Percentiles rank a stretch among this genome's conserved stretches.
Conservation (phyloP, 2,797 vertebrate species). For the Chiloscyllium punctatum region DNA sequence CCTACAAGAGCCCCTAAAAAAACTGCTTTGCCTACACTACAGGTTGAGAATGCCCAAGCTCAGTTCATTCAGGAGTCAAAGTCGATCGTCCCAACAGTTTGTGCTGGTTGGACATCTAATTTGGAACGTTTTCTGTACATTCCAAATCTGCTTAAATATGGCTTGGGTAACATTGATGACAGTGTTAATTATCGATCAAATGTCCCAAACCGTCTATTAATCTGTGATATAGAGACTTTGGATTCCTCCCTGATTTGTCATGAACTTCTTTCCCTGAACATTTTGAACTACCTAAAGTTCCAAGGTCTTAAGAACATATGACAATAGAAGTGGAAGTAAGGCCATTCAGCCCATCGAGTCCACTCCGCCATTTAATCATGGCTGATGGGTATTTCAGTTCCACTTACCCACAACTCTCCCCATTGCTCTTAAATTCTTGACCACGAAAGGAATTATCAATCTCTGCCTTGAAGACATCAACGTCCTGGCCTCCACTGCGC, state of each 20-base stretch:
- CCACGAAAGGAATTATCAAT: too few relatives aligned
- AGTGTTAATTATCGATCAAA: conserved; percentile 2
- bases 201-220: not conserved
- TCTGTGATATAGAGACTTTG: not conserved
- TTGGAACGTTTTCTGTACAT: not conserved
- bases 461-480: too few relatives aligned
- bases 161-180: not conserved
- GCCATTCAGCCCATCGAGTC: too few relatives aligned
- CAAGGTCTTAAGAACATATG: not conserved
- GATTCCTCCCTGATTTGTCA: not conserved
- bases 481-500: too few relatives aligned
- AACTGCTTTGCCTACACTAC: too few relatives aligned
- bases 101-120: not conserved
- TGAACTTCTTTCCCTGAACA: not conserved
- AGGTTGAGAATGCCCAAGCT: not conserved
- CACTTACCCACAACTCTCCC: too few relatives aligned
- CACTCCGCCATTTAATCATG: too few relatives aligned
- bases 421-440: too few relatives aligned
- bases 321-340: too few relatives aligned
- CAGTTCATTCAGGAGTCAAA: not conserved
- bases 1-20: too few relatives aligned
- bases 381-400: too few relatives aligned
- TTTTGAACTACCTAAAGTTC: not conserved
- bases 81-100: not conserved
- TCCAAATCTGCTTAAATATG: not conserved